Conservation (phyloP, 2,113 vertebrate species). For the Aldabrachelys gigantea region DNA sequence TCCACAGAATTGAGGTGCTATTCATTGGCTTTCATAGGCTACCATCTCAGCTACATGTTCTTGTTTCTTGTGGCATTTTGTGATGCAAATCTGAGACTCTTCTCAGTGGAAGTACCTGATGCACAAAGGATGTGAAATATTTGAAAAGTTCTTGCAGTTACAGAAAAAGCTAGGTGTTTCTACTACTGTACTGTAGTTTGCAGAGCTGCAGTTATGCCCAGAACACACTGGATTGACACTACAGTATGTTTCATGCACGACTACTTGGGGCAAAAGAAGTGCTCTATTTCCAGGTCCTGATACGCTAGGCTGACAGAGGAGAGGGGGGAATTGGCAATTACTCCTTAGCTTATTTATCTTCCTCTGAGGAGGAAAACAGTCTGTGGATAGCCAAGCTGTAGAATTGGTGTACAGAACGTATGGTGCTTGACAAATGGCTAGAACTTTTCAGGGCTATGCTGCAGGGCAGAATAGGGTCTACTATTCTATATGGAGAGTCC, state of each 20-base stretch:
- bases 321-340: neutral
- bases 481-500: neutral
- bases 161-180: neutral
- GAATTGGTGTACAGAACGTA: neutral
- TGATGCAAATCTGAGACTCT: neutral
- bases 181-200: neutral
- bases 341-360: neutral
- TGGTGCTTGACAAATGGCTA: neutral
- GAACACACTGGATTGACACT: neutral
- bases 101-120: neutral
- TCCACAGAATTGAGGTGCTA: neutral
- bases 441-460: accelerated
- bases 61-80: neutral
- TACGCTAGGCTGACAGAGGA: neutral
- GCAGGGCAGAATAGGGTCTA: accelerated
- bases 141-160: neutral
- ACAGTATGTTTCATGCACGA: accelerated
- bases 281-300: neutral
- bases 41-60: neutral
- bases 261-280: neutral
- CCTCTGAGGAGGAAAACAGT: accelerated
- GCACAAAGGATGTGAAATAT: neutral
- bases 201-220: neutral
- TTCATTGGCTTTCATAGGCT: conserved; percentile 4
- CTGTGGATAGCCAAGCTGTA: neutral